Conservation (phyloP, 2,113 vertebrate genomes). For the Callospermophilus lateralis region DNA sequence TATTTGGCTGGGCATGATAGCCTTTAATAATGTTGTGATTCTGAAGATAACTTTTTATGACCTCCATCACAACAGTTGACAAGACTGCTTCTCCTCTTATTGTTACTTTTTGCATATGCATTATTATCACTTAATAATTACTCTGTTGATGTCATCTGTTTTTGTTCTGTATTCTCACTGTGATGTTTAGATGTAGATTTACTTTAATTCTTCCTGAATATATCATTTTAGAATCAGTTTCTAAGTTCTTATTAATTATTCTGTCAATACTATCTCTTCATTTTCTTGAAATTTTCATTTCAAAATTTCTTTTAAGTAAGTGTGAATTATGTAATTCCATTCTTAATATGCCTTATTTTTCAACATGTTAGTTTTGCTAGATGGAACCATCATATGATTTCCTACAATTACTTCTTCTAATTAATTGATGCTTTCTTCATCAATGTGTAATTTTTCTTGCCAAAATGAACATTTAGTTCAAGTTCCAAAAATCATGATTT, state of each 20-base stretch:
- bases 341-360: not conserved
- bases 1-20: not conserved
- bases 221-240: not conserved
- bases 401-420: not conserved
- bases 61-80: not conserved
- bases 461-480: not conserved
- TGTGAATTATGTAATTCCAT: not conserved
- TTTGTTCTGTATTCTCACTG: not conserved
- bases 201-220: not conserved
- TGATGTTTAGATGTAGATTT: not conserved
- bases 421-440: not conserved
- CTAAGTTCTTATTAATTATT: not conserved
- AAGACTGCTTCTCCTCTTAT: not conserved
- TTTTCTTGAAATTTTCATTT: not conserved
- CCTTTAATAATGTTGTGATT: not conserved
- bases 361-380: not conserved
- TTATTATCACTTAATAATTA: not conserved
- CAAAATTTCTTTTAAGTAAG: not conserved
- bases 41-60: not conserved
- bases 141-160: not conserved
- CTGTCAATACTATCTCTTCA: not conserved
- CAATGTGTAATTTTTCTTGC: not conserved
- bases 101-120: not conserved
- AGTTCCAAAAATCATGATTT: not conserved
- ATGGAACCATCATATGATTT: not conserved